Base-by-base conservation (phyloP, 92 coral and sea anemone species). In the Zoanthus solanderi region DNA sequence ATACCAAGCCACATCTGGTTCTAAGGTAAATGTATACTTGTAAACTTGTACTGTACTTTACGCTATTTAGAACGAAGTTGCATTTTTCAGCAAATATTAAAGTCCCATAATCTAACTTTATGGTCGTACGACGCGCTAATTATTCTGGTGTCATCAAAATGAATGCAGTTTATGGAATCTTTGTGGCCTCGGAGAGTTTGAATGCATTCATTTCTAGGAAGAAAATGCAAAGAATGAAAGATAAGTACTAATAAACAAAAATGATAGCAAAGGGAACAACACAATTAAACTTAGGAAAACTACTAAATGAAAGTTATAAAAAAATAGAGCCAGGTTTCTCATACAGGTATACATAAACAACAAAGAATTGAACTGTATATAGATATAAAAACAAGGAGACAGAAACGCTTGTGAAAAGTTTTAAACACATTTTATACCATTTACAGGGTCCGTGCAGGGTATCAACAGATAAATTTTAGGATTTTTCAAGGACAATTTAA, bases 111-210 rank as follows among this genome's bases (percentile, higher is more conserved):
- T 72, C 99, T 90, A 13, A 95, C 92, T 77, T 88, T 90, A 47
- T 94, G 92, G 93, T 96, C 98, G 68, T 89, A 94, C 13, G 96
- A 96, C 17, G 96, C 98, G 83, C 98, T 92, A 67, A 96, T 83
- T 50, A 96, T 95, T 76, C 94, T 93, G 17, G 98, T 92, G 75
- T 95, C 98, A 78, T 96, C 98, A 30, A 95, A 81, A 47, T 31
- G 61, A 45, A 31, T 10, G 50, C 29, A 90, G 88, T 93, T 94
- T 14, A 93, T 98, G 45, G 89, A 91, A 61, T 94, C 95, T 79
- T 91, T 92, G 84, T 89, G 95, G 34, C 96, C 95, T 48, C 93
- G 87, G 58, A 96, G 89, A 5, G 97, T 92, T 84, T 94, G 95
- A 53, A 95, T 96, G 60, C 99, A 92, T 1, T 92, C 84, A 5